These are phyloP conservation scores for Flexamia atlantica DNA, from an alignment of 2,888 invertebrate species.

Conservation along the genomic window DNA sequence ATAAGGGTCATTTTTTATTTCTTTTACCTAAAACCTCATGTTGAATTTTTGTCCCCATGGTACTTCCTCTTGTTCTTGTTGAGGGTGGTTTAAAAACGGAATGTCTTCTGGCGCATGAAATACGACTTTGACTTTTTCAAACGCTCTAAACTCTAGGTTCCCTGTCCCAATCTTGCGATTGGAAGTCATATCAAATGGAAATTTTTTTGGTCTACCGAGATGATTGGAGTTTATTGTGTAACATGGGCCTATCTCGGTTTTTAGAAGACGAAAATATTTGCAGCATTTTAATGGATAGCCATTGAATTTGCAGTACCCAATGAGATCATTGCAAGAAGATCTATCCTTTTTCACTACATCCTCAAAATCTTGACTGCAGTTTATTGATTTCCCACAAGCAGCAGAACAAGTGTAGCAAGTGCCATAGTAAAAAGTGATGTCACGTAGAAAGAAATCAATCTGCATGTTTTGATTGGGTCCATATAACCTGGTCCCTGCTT, in stretches of 20 bases:
- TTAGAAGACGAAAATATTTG: conserved; percentile 69
- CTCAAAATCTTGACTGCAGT: conserved; percentile 69
- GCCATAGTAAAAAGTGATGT: conserved; percentile 80
- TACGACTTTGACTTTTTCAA: conserved; percentile 73
- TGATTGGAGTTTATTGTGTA: conserved; percentile 71
- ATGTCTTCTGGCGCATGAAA: conserved; percentile 80
- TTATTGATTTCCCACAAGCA: conserved; percentile 74
- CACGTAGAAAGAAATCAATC: conserved; percentile 77
- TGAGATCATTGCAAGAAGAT: conserved; percentile 70
- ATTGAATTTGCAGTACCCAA: conserved; percentile 70
- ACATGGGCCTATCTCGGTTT: conserved; percentile 71
- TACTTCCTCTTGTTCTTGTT: conserved; percentile 75
- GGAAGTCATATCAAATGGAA: conserved; percentile 72
- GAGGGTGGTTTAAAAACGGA: conserved; percentile 78
- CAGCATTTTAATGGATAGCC: conserved; percentile 70
- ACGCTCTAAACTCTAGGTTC: conserved; percentile 75
- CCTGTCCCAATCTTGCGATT: conserved; percentile 75
- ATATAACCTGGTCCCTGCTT: conserved; percentile 74
- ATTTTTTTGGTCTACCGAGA: conserved; percentile 65
- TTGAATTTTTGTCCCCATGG: conserved; percentile 74
- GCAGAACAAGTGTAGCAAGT: conserved; percentile 78
- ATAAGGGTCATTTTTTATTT: conserved; percentile 80
- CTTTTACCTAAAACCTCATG: conserved; percentile 77
- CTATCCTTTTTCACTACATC: conserved; percentile 69
- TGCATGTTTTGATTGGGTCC: conserved; percentile 73